phyloP scores from a whole-genome alignment of 2,888 invertebrate genomes.

The Thera obeliscata region DNA sequence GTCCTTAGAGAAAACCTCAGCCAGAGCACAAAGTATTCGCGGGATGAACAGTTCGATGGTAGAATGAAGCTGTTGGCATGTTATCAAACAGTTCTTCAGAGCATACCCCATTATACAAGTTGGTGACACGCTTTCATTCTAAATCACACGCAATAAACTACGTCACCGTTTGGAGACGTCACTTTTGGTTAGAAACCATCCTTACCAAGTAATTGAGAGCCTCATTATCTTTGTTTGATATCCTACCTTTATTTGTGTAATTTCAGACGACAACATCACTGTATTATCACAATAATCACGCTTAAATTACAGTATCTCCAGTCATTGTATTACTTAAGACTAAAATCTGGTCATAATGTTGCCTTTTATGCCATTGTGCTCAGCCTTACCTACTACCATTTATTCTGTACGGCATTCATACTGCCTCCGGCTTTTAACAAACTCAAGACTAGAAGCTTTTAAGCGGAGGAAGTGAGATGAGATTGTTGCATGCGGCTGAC shows the following conservation, averaged over 20 bases:
- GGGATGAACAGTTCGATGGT: no score
- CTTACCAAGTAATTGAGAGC: background rate
- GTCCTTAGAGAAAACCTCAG: no score
- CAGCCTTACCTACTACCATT: constrained; percentile 26
- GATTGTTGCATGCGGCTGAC: constrained; percentile 56
- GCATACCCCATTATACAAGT: no score
- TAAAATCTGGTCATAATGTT: constrained; percentile 73
- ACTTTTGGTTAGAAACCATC: background rate
- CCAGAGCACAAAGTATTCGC: no score
- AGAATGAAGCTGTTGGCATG: no score
- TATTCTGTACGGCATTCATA: constrained; percentile 60
- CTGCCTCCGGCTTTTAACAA: constrained; percentile 71
- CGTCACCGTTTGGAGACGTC: no score
- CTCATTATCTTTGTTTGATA: background rate
- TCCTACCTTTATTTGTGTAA: background rate
- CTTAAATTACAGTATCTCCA: constrained; percentile 55
- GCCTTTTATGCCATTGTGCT: constrained; percentile 72
- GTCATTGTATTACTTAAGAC: constrained; percentile 71
- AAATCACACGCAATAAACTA: no score
- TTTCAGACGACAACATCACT: constrained; percentile 5
- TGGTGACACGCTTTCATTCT: no score
- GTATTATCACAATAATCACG: constrained; percentile 19
- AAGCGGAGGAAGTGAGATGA: constrained; percentile 61
- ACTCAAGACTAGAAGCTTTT: constrained; percentile 73
- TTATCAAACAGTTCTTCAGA: no score